Base-by-base conservation (phyloP, 1,140 invertebrate genomes). In the Lasaia peninsularis region DNA sequence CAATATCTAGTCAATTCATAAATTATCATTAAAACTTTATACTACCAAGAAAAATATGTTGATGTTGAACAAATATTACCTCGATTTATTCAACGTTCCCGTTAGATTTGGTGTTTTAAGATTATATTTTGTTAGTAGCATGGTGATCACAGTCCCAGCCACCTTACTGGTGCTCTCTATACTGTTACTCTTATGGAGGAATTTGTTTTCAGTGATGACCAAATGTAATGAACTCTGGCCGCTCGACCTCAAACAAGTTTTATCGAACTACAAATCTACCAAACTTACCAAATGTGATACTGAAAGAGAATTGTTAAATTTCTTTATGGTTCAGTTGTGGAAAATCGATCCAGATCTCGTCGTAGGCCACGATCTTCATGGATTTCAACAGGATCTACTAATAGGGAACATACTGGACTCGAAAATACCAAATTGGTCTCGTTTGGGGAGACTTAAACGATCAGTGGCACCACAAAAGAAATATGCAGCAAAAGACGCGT, bases 261-360 rank as follows among this genome's bases (percentile, higher is more conserved):
- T 95, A 9, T 67, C 82, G 9, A 92, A 92, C 54, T 94, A 93
- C 62, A 94, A 92, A 73, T 92, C 91, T 37, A 96, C 93, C 4
- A 94, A 94, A 85, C 88, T 98, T 7, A 94, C 96, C 57, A 94
- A 93, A 85, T 94, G 94, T 68, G 95, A 98, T 52, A 94, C 93
- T 7, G 98, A 99, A 90, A 83, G 95, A 62, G 94, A 94, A 35
- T 88, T 99, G 1, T 80, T 99, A 0, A 96, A 94, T 60, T 95
- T 93, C 80, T 93, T 98, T 59, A 87, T 98, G 52, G 93, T 94
- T 0, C 95, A 96, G 77, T 93, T 99, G 60, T 92, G 94, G 73
- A 94, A 94, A 76, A 89, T 96, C 32, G 98, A 99, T 91, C 96
- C 98, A 0, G 98, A 99, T 90, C 83, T 99, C 9, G 92, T 99